Percentiles rank a stretch among this genome's conserved stretches.
phyloP scores from a whole-genome alignment of 2,888 invertebrate species.

The Cepaea hortensis region DNA sequence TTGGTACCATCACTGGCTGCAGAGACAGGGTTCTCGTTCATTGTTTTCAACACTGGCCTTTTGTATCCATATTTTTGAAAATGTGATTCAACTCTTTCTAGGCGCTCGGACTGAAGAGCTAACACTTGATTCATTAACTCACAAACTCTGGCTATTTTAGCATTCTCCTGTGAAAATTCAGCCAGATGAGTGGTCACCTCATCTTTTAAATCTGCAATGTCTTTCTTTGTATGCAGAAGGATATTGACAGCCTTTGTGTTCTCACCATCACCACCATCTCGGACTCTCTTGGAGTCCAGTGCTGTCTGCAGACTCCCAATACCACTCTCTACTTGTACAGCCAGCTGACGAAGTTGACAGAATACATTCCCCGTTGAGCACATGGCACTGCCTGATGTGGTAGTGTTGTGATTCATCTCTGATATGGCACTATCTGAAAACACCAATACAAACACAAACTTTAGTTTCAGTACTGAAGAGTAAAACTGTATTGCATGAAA shows the following conservation, averaged over 20 bases:
- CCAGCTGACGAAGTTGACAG: slow-evolving; percentile 35
- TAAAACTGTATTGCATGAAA: too few species aligned
- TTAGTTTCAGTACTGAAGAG: too few species aligned
- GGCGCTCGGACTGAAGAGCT: neutral
- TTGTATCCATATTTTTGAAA: slow-evolving; percentile 43
- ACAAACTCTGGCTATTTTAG: neutral
- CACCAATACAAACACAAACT: too few species aligned
- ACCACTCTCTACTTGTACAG: slow-evolving; percentile 19
- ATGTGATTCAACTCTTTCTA: slow-evolving; percentile 28
- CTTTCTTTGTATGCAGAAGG: slow-evolving; percentile 30
- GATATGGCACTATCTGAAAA: too few species aligned
- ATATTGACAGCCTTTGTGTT: slow-evolving; percentile 6
- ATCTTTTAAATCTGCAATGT: neutral
- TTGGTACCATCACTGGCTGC: neutral
- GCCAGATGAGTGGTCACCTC: neutral
- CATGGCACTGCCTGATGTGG: too few species aligned
- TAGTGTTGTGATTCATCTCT: too few species aligned
- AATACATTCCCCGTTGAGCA: neutral
- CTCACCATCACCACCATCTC: neutral
- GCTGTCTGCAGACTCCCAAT: neutral
- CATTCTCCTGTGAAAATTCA: slow-evolving; percentile 22
- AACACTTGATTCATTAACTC: slow-evolving; percentile 24
- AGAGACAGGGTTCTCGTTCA: neutral
- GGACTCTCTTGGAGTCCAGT: neutral
- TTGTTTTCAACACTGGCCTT: neutral